Evolutionary conservation across 2,888 invertebrate species (phyloP).

Genomic region (Drosophila borealis): DNA sequence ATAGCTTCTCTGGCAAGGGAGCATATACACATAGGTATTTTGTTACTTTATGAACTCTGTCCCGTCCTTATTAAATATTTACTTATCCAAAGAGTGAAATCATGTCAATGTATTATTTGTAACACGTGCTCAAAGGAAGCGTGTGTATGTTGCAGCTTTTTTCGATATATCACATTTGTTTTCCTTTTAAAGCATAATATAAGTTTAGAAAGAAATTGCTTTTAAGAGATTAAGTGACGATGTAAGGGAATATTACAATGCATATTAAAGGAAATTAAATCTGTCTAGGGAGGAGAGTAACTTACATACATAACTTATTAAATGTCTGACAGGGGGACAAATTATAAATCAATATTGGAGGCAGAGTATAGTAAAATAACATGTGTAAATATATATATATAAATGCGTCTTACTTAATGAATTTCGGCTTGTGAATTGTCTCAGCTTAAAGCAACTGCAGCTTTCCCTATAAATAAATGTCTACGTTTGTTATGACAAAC

Average conservation of each 20-base stretch:
- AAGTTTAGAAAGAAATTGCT: no score
- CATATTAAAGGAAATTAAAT: no score
- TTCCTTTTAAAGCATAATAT: no score
- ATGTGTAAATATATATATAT: no score
- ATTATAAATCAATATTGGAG: neutral
- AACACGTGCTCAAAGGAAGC: no score
- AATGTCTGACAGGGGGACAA: no score
- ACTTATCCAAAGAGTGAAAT: neutral
- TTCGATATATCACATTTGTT: no score
- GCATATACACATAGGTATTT: conserved; percentile 4
- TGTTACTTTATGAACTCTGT: neutral
- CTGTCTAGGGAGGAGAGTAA: no score
- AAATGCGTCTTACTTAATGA: neutral
- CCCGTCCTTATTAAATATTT: conserved; percentile 18
- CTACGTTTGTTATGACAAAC: neutral
- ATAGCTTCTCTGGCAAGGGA: neutral
- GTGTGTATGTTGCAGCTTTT: neutral
- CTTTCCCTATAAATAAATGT: neutral
- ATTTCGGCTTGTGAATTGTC: neutral
- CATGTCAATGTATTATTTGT: neutral
- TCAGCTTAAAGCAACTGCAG: neutral
- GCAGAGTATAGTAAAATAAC: neutral
- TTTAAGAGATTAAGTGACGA: no score
- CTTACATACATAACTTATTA: no score
- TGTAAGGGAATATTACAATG: no score